phyloP scores from a whole-genome alignment of 2,797 vertebrate species.

The Hoplostethus atlanticus region DNA sequence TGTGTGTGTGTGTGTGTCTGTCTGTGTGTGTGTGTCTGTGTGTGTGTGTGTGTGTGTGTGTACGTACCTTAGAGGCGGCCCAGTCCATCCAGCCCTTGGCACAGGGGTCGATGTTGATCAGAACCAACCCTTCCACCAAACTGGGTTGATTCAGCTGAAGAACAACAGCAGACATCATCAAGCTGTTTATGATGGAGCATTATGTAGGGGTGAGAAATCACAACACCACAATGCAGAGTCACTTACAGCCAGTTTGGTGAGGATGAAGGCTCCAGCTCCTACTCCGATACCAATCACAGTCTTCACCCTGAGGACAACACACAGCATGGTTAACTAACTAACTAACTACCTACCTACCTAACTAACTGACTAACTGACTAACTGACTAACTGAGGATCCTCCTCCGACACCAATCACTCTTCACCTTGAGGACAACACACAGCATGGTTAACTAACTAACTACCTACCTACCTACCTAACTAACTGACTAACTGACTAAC shows the following conservation, averaged over 20 bases:
- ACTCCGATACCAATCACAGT: constrained; percentile 94
- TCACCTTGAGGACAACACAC: too few species aligned
- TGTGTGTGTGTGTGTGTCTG: not conserved
- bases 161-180: constrained; percentile 12
- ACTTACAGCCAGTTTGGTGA: constrained; percentile 94
- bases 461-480: too few species aligned
- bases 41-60: not conserved
- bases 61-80: constrained; percentile 92
- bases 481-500: too few species aligned
- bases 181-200: not conserved
- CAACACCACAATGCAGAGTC: not conserved
- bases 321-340: not conserved
- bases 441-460: too few species aligned
- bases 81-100: constrained; percentile 98
- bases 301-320: constrained; percentile 59
- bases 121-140: constrained; percentile 93
- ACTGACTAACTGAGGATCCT: not conserved
- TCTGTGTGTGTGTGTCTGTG: not conserved
- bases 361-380: too few species aligned
- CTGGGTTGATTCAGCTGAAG: constrained; percentile 90
- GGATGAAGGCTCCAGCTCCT: constrained; percentile 94
- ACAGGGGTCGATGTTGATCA: constrained; percentile 95
- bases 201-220: not conserved
- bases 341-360: too few species aligned
- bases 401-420: not conserved